Evolutionary conservation across 2,113 vertebrate genomes (phyloP).

Genomic region (Campylomormyrus numenius): DNA sequence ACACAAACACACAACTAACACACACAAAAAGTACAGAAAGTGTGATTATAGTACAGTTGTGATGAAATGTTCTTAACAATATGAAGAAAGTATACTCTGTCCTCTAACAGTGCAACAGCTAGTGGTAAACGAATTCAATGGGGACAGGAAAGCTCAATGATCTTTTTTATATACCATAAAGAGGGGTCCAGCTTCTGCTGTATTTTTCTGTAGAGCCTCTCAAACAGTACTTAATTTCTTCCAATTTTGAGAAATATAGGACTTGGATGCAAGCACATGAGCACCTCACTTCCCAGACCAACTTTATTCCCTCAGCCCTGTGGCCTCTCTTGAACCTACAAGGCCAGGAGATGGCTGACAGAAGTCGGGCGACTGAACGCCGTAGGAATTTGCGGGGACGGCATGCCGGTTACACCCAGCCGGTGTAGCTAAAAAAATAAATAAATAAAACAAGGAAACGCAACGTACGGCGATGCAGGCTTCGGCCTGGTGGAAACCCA

Average conservation of each 20-base stretch:
- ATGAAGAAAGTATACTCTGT: neutral
- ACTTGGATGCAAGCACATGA: neutral
- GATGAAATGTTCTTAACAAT: neutral
- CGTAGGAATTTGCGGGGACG: neutral
- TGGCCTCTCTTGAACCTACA: neutral
- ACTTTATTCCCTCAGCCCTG: neutral
- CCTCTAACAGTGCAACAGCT: neutral
- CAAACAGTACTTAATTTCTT: neutral
- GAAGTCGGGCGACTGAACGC: neutral
- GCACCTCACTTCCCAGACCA: neutral
- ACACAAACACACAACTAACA: neutral
- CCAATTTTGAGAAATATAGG: neutral
- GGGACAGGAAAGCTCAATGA: neutral
- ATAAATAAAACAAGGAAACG: constrained; percentile 21
- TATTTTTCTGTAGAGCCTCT: neutral
- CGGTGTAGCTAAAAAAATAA: neutral
- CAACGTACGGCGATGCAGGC: neutral
- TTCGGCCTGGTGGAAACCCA: constrained; percentile 9
- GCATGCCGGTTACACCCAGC: neutral
- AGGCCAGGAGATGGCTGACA: neutral
- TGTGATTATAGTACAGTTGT: neutral
- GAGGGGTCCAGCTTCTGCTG: neutral
- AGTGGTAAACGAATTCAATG: neutral
- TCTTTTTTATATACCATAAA: neutral
- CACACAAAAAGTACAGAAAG: neutral